phyloP scores from a whole-genome alignment of 2,797 vertebrate genomes.

The Anniella stebbinsi region DNA sequence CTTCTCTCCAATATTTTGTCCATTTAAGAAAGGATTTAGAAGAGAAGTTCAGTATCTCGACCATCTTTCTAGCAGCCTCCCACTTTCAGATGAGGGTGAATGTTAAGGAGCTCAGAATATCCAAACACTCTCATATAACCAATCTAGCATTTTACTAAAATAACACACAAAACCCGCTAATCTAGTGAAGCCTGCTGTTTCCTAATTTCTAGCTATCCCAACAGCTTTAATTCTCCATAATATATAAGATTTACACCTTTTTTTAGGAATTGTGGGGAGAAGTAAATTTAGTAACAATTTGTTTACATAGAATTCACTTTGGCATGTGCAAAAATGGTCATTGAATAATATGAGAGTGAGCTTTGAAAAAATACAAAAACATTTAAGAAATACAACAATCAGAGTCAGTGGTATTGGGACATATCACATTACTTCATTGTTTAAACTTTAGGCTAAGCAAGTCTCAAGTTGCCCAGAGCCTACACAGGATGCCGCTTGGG shows the following conservation, averaged over 20 bases:
- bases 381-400: background rate
- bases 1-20: background rate
- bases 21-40: too few species aligned
- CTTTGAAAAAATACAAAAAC: background rate
- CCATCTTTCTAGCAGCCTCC: background rate
- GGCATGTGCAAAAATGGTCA: background rate
- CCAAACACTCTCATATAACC: background rate
- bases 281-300: background rate
- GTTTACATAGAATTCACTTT: background rate
- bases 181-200: too few species aligned
- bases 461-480: background rate
- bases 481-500: too few species aligned
- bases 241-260: background rate
- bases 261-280: background rate
- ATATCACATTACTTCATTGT: background rate
- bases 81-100: too few species aligned
- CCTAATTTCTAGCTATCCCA: background rate
- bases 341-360: background rate
- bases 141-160: background rate
- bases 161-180: too few species aligned
- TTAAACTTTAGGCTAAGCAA: background rate
- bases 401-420: background rate
- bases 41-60: too few species aligned
- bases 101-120: background rate
- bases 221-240: background rate